Percentiles rank a stretch among this genome's conserved stretches.
Evolutionary conservation across 2,888 invertebrate species (phyloP).

Genomic region (Teleiodes luculella): DNA sequence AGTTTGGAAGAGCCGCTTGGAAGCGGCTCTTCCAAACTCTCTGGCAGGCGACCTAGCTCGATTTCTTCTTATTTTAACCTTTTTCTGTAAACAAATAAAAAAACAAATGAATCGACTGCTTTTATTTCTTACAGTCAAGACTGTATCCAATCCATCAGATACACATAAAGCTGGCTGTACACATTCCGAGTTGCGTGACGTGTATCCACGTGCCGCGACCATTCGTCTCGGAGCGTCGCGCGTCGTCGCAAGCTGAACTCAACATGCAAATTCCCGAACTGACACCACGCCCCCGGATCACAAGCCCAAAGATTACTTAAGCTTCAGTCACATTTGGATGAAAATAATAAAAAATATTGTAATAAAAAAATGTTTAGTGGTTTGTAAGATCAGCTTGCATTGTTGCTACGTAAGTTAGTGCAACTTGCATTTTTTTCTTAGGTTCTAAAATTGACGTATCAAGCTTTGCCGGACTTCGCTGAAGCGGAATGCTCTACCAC

Average conservation of each 20-base stretch:
- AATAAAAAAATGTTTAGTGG: neutral
- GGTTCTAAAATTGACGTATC: no score
- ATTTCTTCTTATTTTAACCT: neutral
- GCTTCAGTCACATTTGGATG: slow-evolving; percentile 26
- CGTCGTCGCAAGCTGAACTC: slow-evolving; percentile 69
- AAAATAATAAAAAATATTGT: slow-evolving; percentile 25
- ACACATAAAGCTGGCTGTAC: slow-evolving; percentile 30
- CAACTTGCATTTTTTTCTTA: no score
- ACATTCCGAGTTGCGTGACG: slow-evolving; percentile 29
- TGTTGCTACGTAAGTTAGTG: no score
- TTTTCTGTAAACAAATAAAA: neutral
- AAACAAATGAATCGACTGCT: neutral
- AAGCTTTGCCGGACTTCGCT: no score
- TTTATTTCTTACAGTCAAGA: neutral
- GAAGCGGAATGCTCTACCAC: no score
- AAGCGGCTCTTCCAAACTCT: no score
- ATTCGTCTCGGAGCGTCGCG: slow-evolving; percentile 68
- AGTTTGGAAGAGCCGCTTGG: no score
- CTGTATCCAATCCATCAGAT: slow-evolving; percentile 9
- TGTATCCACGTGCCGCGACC: slow-evolving; percentile 40
- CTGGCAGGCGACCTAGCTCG: no score
- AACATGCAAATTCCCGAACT: slow-evolving; percentile 73
- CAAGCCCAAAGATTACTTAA: slow-evolving; percentile 42
- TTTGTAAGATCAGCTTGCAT: no score
- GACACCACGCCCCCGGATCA: slow-evolving; percentile 64